These are phyloP conservation scores for Thelaira solivaga DNA, from an alignment of 2,888 invertebrate genomes.

Conservation along the genomic window DNA sequence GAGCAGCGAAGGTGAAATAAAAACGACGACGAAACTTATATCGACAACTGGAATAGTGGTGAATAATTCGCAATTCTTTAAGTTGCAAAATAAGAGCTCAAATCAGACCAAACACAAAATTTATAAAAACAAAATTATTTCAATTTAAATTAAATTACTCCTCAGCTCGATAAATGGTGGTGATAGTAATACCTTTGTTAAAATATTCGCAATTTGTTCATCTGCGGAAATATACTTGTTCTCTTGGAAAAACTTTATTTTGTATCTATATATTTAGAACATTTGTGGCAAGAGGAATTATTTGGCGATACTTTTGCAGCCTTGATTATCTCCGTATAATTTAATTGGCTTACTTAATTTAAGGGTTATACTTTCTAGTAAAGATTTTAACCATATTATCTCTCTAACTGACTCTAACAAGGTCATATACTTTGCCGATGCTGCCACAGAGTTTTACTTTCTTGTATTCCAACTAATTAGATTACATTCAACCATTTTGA, in stretches of 20 bases:
- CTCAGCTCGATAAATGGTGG: constrained; percentile 31
- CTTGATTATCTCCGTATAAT: constrained; percentile 14
- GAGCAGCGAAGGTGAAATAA: too few species aligned
- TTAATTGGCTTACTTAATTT: constrained; percentile 12
- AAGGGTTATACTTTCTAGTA: constrained; percentile 18
- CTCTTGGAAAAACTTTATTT: constrained; percentile 62
- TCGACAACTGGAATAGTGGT: too few species aligned
- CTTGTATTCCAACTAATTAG: constrained; percentile 58
- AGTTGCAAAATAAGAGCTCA: too few species aligned
- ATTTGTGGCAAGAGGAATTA: constrained; percentile 57
- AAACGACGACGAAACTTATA: too few species aligned
- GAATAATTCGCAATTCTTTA: too few species aligned
- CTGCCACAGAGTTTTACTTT: constrained; percentile 54
- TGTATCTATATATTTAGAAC: constrained; percentile 62
- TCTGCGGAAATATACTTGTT: constrained; percentile 62
- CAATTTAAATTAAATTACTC: background rate
- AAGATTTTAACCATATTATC: constrained; percentile 54
- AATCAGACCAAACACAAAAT: background rate
- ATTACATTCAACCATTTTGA: constrained; percentile 60
- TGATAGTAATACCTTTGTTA: constrained; percentile 50
- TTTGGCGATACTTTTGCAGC: constrained; percentile 59
- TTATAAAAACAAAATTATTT: background rate
- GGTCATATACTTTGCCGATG: constrained; percentile 56
- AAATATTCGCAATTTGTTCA: constrained; percentile 48
- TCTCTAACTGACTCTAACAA: constrained; percentile 58